Conservation (phyloP, 2,797 vertebrate genomes). For the Myiothlypis chrysogaster region DNA sequence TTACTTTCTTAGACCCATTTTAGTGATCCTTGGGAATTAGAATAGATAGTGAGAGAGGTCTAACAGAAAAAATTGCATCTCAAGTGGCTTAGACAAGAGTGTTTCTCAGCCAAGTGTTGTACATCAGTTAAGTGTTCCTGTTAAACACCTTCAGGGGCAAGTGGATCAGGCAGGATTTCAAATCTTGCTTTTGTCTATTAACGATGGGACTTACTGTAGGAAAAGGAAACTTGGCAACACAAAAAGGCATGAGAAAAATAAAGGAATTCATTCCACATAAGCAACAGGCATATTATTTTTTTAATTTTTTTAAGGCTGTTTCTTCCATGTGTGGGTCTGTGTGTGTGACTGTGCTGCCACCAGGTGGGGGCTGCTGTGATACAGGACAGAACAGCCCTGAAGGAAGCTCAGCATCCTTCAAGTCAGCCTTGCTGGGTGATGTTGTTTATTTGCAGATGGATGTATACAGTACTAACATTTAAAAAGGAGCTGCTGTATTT, state of each 20-base stretch:
- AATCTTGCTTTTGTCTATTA: neutral
- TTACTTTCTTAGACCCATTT: neutral
- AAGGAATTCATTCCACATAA: neutral
- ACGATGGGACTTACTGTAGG: neutral
- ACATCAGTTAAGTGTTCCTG: neutral
- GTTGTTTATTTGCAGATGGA: neutral
- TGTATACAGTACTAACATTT: neutral
- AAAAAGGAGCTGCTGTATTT: neutral
- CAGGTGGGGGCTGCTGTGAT: neutral
- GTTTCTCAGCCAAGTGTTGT: neutral
- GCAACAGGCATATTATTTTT: neutral
- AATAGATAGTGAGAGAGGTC: neutral
- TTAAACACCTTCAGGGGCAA: neutral
- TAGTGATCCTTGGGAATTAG: neutral
- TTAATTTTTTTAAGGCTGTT: fast-evolving
- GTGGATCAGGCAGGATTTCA: neutral
- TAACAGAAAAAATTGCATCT: neutral
- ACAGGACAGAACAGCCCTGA: fast-evolving
- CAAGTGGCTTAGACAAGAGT: neutral
- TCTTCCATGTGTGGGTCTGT: neutral
- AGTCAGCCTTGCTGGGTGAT: neutral
- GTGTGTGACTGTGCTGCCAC: neutral
- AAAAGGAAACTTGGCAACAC: neutral
- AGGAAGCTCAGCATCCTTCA: neutral
- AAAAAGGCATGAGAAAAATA: neutral